Conservation (phyloP, 2,797 vertebrate genomes). For the Lindbergichthys nudifrons region DNA sequence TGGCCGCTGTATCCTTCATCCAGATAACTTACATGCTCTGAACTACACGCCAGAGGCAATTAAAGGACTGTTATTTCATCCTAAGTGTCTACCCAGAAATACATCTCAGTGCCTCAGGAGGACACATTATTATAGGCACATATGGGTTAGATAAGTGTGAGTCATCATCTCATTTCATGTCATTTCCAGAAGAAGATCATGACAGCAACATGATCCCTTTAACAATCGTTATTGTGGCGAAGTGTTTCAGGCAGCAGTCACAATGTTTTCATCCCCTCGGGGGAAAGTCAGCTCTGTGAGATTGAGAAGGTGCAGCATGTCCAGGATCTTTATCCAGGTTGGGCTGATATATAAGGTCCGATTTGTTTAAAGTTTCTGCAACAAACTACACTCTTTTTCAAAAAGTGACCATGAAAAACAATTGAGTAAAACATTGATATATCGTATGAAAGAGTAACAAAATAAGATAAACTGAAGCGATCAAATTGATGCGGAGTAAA, state of each 20-base stretch:
- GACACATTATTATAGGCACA: neutral
- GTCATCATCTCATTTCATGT: neutral
- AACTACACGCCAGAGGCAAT: constrained; percentile 51
- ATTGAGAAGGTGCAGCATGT: neutral
- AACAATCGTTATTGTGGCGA: neutral
- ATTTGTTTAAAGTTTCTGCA: neutral
- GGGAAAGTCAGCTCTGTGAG: neutral
- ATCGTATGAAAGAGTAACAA: too few relatives aligned
- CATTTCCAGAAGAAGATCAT: neutral
- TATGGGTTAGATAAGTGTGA: neutral
- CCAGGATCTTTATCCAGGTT: neutral
- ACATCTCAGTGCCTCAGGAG: constrained; percentile 8
- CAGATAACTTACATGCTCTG: constrained; percentile 31
- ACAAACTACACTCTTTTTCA: neutral
- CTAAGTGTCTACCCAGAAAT: constrained; percentile 8
- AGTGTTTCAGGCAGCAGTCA: constrained; percentile 5
- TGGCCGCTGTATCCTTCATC: constrained; percentile 29
- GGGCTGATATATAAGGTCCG: neutral
- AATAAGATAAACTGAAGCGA: too few relatives aligned
- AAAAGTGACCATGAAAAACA: neutral
- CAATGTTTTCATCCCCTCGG: neutral
- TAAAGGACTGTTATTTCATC: constrained; percentile 41
- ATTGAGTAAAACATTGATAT: too few relatives aligned
- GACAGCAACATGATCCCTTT: neutral
- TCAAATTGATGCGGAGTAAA: too few relatives aligned